phyloP scores from a whole-genome alignment of 2,888 invertebrate species.

The Theretra japonica region DNA sequence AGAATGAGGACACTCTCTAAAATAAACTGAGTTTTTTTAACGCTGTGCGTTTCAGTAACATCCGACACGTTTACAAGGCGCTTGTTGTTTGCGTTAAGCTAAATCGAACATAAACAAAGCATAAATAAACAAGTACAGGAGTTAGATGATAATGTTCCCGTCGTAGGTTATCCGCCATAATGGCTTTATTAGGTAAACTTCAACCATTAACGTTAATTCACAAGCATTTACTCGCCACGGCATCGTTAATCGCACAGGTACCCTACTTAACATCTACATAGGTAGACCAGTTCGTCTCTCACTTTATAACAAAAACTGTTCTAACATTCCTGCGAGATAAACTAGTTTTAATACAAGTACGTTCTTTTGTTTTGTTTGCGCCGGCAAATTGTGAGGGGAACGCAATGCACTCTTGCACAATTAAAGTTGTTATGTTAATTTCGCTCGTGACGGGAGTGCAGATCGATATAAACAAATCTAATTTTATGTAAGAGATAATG shows the following conservation, averaged over 20 bases:
- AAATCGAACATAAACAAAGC: slow-evolving; percentile 38
- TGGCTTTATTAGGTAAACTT: slow-evolving; percentile 20
- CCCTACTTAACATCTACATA: slow-evolving; percentile 5
- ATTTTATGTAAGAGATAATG: slow-evolving; percentile 14
- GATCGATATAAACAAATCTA: slow-evolving; percentile 17
- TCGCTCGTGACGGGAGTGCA: background rate
- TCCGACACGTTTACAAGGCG: slow-evolving; percentile 40
- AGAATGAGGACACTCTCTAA: slow-evolving; percentile 76
- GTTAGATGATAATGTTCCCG: slow-evolving; percentile 7
- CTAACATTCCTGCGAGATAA: slow-evolving; percentile 12
- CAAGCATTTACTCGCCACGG: slow-evolving; percentile 12
- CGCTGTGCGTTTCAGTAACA: slow-evolving; percentile 53
- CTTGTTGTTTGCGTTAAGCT: slow-evolving; percentile 43
- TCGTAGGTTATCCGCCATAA: slow-evolving; percentile 12
- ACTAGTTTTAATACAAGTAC: slow-evolving; percentile 20
- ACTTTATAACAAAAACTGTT: slow-evolving; percentile 5
- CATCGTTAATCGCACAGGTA: slow-evolving; percentile 18
- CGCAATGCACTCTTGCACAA: slow-evolving; percentile 7
- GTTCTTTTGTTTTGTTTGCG: slow-evolving; percentile 14
- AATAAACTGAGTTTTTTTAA: slow-evolving; percentile 71
- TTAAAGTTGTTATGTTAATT: slow-evolving; percentile 20
- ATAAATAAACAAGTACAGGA: slow-evolving; percentile 27
- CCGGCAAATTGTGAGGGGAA: slow-evolving; percentile 1
- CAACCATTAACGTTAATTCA: slow-evolving; percentile 20
- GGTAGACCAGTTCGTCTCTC: slow-evolving; percentile 5